Evolutionary conservation across 1,140 invertebrate species (phyloP), one percentile per base, ranked within the genome.

Genomic region (Aricia agestis): DNA sequence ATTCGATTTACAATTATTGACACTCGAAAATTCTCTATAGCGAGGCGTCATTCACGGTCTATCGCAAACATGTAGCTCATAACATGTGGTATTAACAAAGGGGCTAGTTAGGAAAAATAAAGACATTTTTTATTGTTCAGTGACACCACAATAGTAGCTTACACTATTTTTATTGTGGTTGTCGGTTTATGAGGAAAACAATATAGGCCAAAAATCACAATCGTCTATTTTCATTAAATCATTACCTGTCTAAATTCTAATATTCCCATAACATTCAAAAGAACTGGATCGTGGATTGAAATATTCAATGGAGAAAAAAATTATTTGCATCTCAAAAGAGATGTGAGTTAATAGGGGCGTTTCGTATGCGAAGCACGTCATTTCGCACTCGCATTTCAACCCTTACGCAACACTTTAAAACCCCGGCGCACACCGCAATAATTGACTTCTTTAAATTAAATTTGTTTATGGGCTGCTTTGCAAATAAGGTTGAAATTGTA

Each of bases 251-350:
- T 32, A 61, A 69, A 63, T 77, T 76, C 77, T 74, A 74, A 84
- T 76, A 79, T 77, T 79, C 76, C 80, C 82, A 82, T 80, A 82
- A 74, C 77, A 83, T 86, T 81, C 78, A 74, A 74, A 75, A 84
- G 85, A 89, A 78, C 79, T 82, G 76, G 81, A 85, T 80, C 80
- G 78, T 79, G 80, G 78, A 81, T 87, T 80, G 76, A 91, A 89
- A 89, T 89, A 89, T 91, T 85, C 87, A 89, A 89, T 90, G 85
- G 87, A 82, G 82, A 78, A 79, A 78, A 89, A 89, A 89, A 87
- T 87, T 80, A 91, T 91, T 91, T 90, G 84, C 89, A 91, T 91
- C 75, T 91, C 86, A 91, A 90, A 89, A 88, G 87, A 85, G 78
- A 84, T 75, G 83, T 72, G 82, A 86, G 83, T 87, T 91, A 91